Base-by-base conservation (phyloP, 2,113 vertebrate species). In the Solea solea region DNA sequence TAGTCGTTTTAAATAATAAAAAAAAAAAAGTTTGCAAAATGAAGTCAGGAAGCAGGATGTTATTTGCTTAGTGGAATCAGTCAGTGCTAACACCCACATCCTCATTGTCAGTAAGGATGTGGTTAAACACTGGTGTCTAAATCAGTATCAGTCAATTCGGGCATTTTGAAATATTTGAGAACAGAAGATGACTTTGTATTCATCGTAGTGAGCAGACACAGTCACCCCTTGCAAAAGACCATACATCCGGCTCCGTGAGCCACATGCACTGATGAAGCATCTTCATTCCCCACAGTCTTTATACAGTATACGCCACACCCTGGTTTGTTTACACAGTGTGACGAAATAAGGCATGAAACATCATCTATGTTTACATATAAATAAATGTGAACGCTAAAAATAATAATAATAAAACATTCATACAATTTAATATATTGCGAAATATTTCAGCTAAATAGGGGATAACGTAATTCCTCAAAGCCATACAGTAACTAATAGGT, bases 221-320 rank as follows among this genome's bases (percentile, higher is more conserved):
- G 9, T 21, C 58, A 58, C 16, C 66, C 34, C 15, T 27, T 6
- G 34, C 11, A 14, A 34, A 27, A 55, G 21, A 3, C 44, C 54
- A 25, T 14, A 39, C 77, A 78, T 66, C 54, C 9, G 56, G 61
- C 5, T 56, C 45, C 66, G 57, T 51, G 4, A 62, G 3, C 45
- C 53, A 50, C 52, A 27, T 34, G 12, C 40, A 62, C 13, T 9
- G 40, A 69, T 25, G 27, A 27, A 45, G 66, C 1, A 4, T 12
- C 34, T 14, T 21, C 14, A 27, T 41, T 57, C n/a, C 52, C 15
- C 59, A 7, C 41, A 64, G 28, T 8, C 8, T 7, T 60, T 13
- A 25, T 9, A 57, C n/a, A 7, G 14, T 12, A n/a, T 25, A 40
- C 13, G 52, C 72, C 76, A 62, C 68, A 0, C 80, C 75, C 67